Base-by-base conservation (phyloP, 64 coral and sea anemone genomes). In the Pocillopora damicornis region DNA sequence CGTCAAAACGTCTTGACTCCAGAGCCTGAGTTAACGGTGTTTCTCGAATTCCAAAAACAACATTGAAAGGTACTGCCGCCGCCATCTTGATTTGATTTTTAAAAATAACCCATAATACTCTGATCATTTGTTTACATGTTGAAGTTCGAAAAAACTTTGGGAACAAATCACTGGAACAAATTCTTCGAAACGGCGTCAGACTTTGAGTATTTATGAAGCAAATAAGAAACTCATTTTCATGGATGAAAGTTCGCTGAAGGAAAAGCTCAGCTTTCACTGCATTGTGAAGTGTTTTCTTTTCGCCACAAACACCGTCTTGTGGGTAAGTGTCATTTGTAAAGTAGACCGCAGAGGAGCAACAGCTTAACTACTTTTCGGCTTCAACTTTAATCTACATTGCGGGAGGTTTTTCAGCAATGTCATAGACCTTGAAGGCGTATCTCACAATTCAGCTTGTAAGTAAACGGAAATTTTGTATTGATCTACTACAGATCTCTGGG, bases 21-120 rank as follows among this genome's bases (percentile, higher is more conserved):
- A 96, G 35, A n/a, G 90, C 88, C 62, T 86, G 90, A 87, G 94
- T 96, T 82, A 96, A 77, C 9, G 94, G 90, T 13, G 94, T 96
- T 71, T 92, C 90, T 61, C 87, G 90, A 45, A 96, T 89, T 17
- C 94, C 94, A 83, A 96, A 92, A 35, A 92, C 94, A 4, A 96
- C 90, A 23, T 96, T 96, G 15, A 96, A 96, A 25, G 87, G 76
- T 69, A 79, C 88, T 26, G 78, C 90, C 2, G 74, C 94, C 61
- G 94, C 94, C 94, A 96, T 96, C 15, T 92, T 94, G 66, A 17
- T 83, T 66, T 63, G 23, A 15, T 2, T 22, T 22, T 59, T 13
- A 9, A 6, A 59, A 57, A 38, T 69, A 16, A 59, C 20, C 45
- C 60, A 76, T 66, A 35, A 34, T 66, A 58, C 60, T 1, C 81